Evolutionary conservation across 2,113 vertebrate species (phyloP).

Genomic region (Podarcis cretensis): DNA sequence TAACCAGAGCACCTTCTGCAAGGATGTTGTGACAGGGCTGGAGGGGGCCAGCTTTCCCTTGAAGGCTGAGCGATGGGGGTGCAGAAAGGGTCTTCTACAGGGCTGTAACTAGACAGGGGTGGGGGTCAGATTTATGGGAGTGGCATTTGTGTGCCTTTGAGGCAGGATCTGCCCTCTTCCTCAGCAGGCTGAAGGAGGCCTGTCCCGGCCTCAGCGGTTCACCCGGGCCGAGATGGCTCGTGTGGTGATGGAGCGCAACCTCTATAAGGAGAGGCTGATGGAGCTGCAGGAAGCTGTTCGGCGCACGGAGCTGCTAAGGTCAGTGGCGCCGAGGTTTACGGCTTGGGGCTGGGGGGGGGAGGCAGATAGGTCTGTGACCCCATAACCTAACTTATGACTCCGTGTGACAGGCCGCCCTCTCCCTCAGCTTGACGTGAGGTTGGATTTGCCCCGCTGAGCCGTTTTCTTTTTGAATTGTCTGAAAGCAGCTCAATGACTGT

Average conservation of each 20-base stretch:
- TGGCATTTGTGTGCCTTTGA: neutral
- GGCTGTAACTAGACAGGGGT: too few relatives aligned
- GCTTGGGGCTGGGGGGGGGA: neutral
- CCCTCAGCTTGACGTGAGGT: neutral
- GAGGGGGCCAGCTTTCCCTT: neutral
- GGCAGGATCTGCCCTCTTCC: neutral
- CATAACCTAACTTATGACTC: neutral
- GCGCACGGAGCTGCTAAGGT: conserved; percentile 40
- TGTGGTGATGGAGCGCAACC: conserved; percentile 41
- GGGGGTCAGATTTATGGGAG: neutral
- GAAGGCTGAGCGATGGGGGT: too few relatives aligned
- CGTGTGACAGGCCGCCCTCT: neutral
- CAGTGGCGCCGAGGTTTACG: neutral
- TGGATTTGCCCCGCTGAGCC: neutral
- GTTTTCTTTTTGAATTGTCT: neutral
- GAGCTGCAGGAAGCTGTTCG: conserved; percentile 44
- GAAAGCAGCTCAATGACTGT: neutral
- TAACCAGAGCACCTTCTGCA: neutral
- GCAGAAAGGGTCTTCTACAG: too few relatives aligned
- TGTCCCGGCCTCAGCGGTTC: conserved; percentile 37
- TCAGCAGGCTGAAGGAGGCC: conserved; percentile 19
- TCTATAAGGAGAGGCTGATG: conserved; percentile 50
- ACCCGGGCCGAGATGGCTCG: conserved; percentile 54
- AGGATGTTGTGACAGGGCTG: neutral
- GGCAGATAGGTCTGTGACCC: neutral